A percentile compares a stretch with the other conserved stretches of the same genome.
Evolutionary conservation across 2,113 vertebrate genomes (phyloP).

Genomic region (Telmatochromis bifrenatus): DNA sequence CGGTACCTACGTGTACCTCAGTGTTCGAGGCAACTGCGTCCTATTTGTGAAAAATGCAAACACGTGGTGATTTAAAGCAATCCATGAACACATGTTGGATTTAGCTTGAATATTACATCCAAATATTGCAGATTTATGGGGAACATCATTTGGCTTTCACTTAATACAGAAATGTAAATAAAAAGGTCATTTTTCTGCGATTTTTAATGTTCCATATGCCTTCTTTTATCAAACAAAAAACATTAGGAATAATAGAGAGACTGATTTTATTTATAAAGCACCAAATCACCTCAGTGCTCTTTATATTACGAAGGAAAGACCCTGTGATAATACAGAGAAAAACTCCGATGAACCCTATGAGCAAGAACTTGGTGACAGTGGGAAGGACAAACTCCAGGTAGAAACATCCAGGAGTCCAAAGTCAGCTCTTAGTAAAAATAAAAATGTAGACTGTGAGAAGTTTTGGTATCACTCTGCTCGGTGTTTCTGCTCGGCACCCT

Average conservation of each 20-base stretch:
- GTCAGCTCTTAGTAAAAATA: not conserved
- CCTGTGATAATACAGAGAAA: not conserved
- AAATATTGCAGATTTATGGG: not conserved
- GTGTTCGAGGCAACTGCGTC: not conserved
- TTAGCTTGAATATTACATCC: not conserved
- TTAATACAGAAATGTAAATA: not conserved
- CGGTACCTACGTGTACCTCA: not conserved
- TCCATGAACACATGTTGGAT: not conserved
- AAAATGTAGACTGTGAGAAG: rapidly evolving
- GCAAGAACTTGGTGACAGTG: not conserved
- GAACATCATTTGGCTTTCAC: not conserved
- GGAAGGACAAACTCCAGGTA: not conserved
- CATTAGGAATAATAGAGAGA: not conserved
- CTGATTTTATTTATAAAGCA: not conserved
- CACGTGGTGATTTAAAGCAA: not conserved
- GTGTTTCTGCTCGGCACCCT: rapidly evolving
- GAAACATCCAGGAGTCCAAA: not conserved
- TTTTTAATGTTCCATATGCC: not conserved
- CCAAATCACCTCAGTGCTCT: not conserved
- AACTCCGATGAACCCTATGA: rapidly evolving
- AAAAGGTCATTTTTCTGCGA: rapidly evolving
- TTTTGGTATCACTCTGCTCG: not conserved
- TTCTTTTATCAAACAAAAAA: not conserved
- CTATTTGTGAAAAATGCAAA: not conserved
- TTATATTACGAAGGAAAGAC: not conserved